Percentiles rank a stretch among this genome's conserved stretches.
Evolutionary conservation across 2,797 vertebrate genomes (phyloP).

Genomic region (Notolepis coatsorum): DNA sequence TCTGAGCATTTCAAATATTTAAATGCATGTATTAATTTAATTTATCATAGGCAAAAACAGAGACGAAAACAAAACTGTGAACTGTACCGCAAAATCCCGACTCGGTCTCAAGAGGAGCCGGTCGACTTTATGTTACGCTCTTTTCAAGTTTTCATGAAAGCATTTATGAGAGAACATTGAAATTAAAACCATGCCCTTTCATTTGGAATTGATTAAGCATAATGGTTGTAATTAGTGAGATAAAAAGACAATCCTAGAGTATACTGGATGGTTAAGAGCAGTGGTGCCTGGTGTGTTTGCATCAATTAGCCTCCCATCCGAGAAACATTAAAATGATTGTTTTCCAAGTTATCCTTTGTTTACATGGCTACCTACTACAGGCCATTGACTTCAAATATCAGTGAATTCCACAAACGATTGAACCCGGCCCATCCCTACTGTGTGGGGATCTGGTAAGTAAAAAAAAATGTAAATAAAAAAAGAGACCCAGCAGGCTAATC

Average conservation of each 20-base stretch:
- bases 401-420: no score
- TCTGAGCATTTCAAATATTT: conserved; percentile 82
- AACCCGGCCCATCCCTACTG: conserved; percentile 27
- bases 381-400: no score
- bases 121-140: conserved; percentile 42
- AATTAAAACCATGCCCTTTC: conserved; percentile 56
- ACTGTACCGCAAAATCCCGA: conserved; percentile 64
- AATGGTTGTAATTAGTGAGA: conserved; percentile 59
- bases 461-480: no score
- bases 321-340: no score
- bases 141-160: conserved; percentile 58
- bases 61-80: conserved; percentile 77
- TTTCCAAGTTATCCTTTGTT: no score
- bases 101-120: conserved; percentile 68
- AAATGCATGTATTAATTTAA: conserved; percentile 82
- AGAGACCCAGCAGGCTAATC: conserved; percentile 48
- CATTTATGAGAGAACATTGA: conserved; percentile 53
- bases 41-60: conserved; percentile 83
- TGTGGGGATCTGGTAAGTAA: conserved; percentile 36
- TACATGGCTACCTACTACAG: conserved; percentile 12
- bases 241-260: conserved; percentile 36
- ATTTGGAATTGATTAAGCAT: conserved; percentile 54
- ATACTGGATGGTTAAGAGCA: conserved; percentile 28
- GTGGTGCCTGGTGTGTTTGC: conserved; percentile 17
- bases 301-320: neutral